phyloP scores from a whole-genome alignment of 1,140 invertebrate species.

The Mycetomoellerius zeteki region DNA sequence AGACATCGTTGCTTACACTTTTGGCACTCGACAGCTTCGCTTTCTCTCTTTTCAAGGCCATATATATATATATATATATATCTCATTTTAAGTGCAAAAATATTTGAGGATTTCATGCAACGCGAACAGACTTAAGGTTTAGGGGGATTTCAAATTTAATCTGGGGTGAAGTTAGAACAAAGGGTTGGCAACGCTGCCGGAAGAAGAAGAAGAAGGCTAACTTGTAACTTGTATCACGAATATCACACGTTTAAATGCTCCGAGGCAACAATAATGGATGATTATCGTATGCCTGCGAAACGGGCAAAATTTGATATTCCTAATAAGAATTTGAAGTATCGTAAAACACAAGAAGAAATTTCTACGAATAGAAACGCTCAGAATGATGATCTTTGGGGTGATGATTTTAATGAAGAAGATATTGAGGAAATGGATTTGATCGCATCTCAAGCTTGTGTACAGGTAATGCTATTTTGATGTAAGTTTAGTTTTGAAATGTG shows the following conservation, averaged over 20 bases:
- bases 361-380: constrained; percentile 18
- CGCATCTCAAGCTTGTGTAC: constrained; percentile 79
- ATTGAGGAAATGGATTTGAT: constrained; percentile 83
- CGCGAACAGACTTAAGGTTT: too few relatives aligned
- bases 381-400: constrained; percentile 80
- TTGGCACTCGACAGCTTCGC: too few relatives aligned
- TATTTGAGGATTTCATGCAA: too few relatives aligned
- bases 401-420: constrained; percentile 81
- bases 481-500: neutral
- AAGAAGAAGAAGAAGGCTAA: too few relatives aligned
- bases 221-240: too few relatives aligned
- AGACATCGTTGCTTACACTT: too few relatives aligned
- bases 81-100: too few relatives aligned
- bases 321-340: neutral
- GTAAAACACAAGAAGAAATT: neutral
- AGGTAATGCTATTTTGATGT: constrained; percentile 20
- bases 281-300: constrained; percentile 30
- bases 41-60: too few relatives aligned
- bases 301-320: constrained; percentile 15
- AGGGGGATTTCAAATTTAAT: too few relatives aligned
- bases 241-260: constrained; percentile 18
- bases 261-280: neutral
- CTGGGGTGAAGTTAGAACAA: too few relatives aligned
- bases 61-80: too few relatives aligned
- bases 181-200: too few relatives aligned